These are phyloP conservation scores for Lasioglossum pauxillum DNA, from an alignment of 2,888 invertebrate species.

Conservation along the genomic window DNA sequence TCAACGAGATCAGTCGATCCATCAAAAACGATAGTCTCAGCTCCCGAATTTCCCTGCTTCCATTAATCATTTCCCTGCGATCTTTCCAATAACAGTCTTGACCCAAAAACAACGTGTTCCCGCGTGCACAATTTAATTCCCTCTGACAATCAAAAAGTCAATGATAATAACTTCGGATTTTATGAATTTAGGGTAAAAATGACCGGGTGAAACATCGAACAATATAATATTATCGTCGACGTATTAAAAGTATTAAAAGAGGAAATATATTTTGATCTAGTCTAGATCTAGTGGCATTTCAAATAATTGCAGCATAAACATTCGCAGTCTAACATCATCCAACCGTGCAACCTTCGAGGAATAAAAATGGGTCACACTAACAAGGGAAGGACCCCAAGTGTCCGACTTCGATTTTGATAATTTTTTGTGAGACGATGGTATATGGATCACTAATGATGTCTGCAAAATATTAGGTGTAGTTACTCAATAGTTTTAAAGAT, in stretches of 20 bases:
- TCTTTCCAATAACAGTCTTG: not conserved
- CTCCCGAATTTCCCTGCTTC: slow-evolving; percentile 10
- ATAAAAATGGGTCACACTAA: not conserved
- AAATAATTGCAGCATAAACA: not conserved
- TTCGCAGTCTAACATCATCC: not conserved
- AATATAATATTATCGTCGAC: not conserved
- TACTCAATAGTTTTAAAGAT: too few species aligned
- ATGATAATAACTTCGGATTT: not conserved
- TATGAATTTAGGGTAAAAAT: not conserved
- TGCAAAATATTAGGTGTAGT: too few species aligned
- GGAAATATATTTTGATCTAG: too few species aligned
- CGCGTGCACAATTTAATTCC: not conserved
- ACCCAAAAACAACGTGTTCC: not conserved
- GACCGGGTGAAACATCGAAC: not conserved
- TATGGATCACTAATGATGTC: too few species aligned
- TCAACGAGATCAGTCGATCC: slow-evolving; percentile 61
- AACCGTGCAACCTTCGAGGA: too few species aligned
- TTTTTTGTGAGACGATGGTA: too few species aligned
- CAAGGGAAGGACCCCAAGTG: too few species aligned
- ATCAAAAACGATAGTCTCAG: slow-evolving; percentile 50
- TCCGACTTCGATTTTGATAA: too few species aligned
- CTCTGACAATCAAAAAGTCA: not conserved
- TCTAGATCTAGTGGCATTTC: too few species aligned
- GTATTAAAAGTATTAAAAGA: not conserved
- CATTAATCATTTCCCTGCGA: slow-evolving; percentile 42